Evolutionary conservation across 2,888 invertebrate genomes (phyloP).

Genomic region (Poecilus cupreus): DNA sequence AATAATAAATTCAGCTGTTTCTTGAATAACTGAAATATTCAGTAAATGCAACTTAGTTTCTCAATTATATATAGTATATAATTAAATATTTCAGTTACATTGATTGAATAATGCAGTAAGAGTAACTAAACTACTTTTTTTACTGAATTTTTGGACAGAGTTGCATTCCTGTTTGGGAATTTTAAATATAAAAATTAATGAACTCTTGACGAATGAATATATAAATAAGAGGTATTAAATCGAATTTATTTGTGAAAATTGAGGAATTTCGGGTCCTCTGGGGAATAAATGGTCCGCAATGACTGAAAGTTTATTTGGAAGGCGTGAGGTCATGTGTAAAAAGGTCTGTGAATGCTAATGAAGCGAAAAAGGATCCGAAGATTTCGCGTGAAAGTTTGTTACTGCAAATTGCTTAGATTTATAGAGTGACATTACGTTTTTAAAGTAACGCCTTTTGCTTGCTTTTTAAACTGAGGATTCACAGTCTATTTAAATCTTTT

Average conservation of each 20-base stretch:
- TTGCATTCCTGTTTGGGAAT: no score
- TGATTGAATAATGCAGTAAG: no score
- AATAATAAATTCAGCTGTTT: no score
- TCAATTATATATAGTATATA: no score
- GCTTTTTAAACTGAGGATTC: slow-evolving; percentile 1
- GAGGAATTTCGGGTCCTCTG: not conserved
- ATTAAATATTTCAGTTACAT: no score
- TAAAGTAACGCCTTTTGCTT: slow-evolving; percentile 25
- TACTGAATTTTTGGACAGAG: no score
- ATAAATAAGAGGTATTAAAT: slow-evolving; percentile 1
- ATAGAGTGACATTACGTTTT: not conserved
- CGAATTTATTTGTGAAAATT: slow-evolving; percentile 4
- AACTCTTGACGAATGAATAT: not conserved
- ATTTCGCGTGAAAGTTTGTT: not conserved
- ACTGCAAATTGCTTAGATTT: slow-evolving; percentile 29
- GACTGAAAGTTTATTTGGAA: slow-evolving; percentile 24
- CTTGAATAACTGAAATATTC: no score
- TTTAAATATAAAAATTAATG: no score
- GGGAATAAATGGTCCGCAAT: not conserved
- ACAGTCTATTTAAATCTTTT: not conserved
- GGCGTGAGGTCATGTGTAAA: slow-evolving; percentile 26
- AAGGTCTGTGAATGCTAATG: slow-evolving; percentile 13
- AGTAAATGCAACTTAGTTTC: no score
- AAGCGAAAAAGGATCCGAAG: not conserved
- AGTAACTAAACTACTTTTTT: no score